Conservation (phyloP, 1,140 invertebrate species). For the Trichonephila clavata region DNA sequence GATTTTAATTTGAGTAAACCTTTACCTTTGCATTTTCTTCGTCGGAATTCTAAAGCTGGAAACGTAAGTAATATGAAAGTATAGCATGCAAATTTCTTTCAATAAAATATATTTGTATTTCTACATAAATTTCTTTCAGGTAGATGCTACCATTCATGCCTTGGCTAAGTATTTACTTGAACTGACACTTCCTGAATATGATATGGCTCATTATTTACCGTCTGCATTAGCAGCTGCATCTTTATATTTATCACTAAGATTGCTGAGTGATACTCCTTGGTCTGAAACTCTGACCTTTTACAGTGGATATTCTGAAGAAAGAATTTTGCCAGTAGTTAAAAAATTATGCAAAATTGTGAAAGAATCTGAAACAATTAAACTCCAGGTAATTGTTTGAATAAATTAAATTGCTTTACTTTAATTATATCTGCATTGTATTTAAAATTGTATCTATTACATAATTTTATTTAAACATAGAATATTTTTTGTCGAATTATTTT, state of each 20-base stretch:
- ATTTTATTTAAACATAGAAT: no score
- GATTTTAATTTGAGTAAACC: conserved; percentile 92
- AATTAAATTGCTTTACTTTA: background rate
- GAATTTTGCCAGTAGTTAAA: conserved; percentile 80
- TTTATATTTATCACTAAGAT: conserved; percentile 86
- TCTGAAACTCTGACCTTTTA: conserved; percentile 82
- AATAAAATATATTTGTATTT: background rate
- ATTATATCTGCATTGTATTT: no score
- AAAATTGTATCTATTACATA: no score
- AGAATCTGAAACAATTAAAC: conserved; percentile 81
- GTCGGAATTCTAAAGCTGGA: conserved; percentile 89
- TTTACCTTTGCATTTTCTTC: conserved; percentile 92
- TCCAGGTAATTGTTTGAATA: conserved; percentile 74
- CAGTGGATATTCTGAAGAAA: conserved; percentile 81
- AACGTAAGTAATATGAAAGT: conserved; percentile 81
- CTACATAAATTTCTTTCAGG: conserved; percentile 80
- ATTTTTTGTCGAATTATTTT: no score
- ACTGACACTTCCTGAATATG: conserved; percentile 90
- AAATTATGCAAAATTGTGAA: conserved; percentile 81
- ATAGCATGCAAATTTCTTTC: no score
- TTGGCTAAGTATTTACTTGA: conserved; percentile 97
- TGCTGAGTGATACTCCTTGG: conserved; percentile 79
- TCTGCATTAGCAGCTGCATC: conserved; percentile 90
- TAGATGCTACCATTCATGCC: conserved; percentile 88
- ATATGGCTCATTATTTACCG: conserved; percentile 89